Percentiles rank a stretch among this genome's conserved stretches.
Evolutionary conservation across 2,113 vertebrate species (phyloP).

Genomic region (Todiramphus saurophagus): DNA sequence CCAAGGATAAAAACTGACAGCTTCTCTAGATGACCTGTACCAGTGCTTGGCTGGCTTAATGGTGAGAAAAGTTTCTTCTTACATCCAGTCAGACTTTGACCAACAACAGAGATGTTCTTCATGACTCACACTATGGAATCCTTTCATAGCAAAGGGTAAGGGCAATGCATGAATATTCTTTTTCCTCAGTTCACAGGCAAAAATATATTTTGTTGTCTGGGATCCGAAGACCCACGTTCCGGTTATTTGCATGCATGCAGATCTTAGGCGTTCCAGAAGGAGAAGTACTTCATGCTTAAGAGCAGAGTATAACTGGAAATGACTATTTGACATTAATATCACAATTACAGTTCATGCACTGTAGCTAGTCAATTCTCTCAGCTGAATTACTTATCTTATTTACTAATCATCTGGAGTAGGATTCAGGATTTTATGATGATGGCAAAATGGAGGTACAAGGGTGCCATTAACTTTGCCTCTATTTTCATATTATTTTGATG

Average conservation of each 20-base stretch:
- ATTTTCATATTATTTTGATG: constrained; percentile 37
- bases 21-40: background rate
- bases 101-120: background rate
- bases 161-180: background rate
- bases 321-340: constrained; percentile 38
- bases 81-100: background rate
- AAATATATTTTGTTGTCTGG: background rate
- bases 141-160: background rate
- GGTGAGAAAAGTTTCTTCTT: background rate
- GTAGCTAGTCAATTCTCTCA: constrained; percentile 43
- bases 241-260: background rate
- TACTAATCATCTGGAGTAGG: constrained; percentile 59
- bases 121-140: background rate
- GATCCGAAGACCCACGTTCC: background rate
- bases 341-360: constrained; percentile 54
- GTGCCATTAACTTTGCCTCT: constrained; percentile 41
- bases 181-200: background rate
- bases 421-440: constrained; percentile 47
- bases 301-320: constrained; percentile 9
- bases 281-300: background rate
- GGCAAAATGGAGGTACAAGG: constrained; percentile 45
- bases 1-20: background rate
- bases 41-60: background rate
- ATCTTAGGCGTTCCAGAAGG: background rate
- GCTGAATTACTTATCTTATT: constrained; percentile 65